Conservation (phyloP, 2,113 vertebrate species). For the Grallaria varia region DNA sequence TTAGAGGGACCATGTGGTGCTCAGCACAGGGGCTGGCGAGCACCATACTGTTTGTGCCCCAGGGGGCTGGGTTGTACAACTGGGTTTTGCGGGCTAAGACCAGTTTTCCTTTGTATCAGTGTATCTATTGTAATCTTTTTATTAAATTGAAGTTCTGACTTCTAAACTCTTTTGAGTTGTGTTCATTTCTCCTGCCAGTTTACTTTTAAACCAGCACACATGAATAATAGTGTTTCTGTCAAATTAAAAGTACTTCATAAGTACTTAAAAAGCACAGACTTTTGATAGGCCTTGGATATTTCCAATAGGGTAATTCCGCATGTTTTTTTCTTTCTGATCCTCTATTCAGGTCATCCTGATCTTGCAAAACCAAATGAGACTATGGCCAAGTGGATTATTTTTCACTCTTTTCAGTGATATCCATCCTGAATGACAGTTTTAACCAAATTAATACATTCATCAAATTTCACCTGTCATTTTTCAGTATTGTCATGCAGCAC, state of each 20-base stretch:
- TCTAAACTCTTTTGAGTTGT: too few species aligned
- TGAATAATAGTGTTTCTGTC: not conserved
- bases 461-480: not conserved
- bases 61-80: too few species aligned
- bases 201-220: too few species aligned
- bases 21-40: too few species aligned
- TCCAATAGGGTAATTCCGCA: not conserved
- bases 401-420: not conserved
- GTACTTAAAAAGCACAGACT: not conserved
- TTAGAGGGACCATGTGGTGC: too few species aligned
- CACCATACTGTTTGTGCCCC: too few species aligned
- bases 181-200: too few species aligned
- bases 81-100: too few species aligned
- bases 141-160: too few species aligned
- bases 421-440: not conserved
- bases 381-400: not conserved
- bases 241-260: not conserved
- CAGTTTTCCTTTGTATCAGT: too few species aligned
- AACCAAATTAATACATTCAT: not conserved
- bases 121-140: too few species aligned
- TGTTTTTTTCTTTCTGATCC: not conserved
- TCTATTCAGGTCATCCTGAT: not conserved
- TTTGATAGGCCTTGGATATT: not conserved
- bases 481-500: not conserved
- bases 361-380: not conserved